Percentiles rank a stretch among this genome's conserved stretches.
Conservation (phyloP, 2,797 vertebrate genomes). For the Nannoperca obscura region DNA sequence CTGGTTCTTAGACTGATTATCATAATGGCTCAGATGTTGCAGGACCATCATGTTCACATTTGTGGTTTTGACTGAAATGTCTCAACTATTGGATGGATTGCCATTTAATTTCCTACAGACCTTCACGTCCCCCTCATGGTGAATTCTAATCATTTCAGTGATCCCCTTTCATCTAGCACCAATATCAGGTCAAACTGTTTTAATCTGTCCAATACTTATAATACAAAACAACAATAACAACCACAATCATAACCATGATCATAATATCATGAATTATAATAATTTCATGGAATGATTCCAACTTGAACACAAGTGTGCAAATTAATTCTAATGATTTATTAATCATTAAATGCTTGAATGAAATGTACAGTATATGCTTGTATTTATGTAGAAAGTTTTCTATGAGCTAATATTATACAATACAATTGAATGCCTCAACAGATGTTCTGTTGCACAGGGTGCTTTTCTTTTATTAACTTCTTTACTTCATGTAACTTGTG, state of each 20-base stretch:
- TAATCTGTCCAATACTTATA: not conserved
- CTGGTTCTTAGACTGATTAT: not conserved
- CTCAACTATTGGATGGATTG: not conserved
- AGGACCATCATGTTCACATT: not conserved
- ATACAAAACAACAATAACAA: no score
- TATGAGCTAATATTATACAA: not conserved
- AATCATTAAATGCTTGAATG: not conserved
- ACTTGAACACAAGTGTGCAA: not conserved
- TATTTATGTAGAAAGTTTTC: not conserved
- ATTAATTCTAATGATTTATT: no score
- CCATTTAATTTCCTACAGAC: not conserved
- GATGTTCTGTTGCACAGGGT: not conserved
- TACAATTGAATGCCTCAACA: not conserved
- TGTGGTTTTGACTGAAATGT: not conserved
- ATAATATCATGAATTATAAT: no score
- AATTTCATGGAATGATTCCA: not conserved
- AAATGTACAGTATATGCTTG: not conserved
- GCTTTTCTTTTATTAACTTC: conserved; percentile 11
- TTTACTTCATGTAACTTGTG: not conserved
- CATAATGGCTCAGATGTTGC: not conserved
- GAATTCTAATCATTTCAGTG: not conserved
- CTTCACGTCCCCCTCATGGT: no score
- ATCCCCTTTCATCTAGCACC: not conserved
- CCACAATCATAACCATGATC: no score
- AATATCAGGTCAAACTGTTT: not conserved